Percentiles rank a stretch among this genome's conserved stretches.
phyloP scores from a whole-genome alignment of 2,888 invertebrate genomes.

The Lasioglossum leucozonium region DNA sequence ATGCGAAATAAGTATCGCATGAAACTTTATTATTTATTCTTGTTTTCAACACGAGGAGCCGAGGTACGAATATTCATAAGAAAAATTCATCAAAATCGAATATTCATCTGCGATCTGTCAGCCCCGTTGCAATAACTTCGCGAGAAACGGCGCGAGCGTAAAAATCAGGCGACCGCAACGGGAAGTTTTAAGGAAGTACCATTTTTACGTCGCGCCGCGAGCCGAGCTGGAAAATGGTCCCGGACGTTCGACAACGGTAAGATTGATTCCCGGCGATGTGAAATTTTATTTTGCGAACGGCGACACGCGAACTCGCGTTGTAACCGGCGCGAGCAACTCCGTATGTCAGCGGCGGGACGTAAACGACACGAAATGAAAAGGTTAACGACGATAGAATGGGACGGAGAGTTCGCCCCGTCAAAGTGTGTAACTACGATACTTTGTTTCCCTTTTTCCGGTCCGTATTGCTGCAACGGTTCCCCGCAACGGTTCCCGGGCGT shows the following conservation, averaged over 20 bases:
- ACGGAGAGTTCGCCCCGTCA: background rate
- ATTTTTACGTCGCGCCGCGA: background rate
- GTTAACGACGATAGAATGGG: background rate
- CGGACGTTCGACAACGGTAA: background rate
- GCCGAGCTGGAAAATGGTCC: background rate
- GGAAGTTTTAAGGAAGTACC: background rate
- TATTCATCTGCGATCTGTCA: no score
- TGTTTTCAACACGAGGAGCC: no score
- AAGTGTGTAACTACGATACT: background rate
- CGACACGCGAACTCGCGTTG: background rate
- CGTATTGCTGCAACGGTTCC: constrained; percentile 12
- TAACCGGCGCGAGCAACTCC: background rate
- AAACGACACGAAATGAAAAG: constrained; percentile 4
- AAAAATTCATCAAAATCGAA: no score
- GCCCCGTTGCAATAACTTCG: background rate
- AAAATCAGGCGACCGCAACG: background rate
- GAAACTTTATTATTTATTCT: no score
- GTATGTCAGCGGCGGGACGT: background rate
- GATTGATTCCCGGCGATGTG: background rate
- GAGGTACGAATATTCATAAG: background rate
- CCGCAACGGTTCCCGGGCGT: background rate
- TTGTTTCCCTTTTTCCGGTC: background rate
- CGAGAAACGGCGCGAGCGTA: background rate
- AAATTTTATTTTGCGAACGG: background rate
- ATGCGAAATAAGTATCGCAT: background rate